Evolutionary conservation across 2,113 vertebrate genomes (phyloP), one percentile per base, ranked within the genome.

Genomic region (Pionites leucogaster): DNA sequence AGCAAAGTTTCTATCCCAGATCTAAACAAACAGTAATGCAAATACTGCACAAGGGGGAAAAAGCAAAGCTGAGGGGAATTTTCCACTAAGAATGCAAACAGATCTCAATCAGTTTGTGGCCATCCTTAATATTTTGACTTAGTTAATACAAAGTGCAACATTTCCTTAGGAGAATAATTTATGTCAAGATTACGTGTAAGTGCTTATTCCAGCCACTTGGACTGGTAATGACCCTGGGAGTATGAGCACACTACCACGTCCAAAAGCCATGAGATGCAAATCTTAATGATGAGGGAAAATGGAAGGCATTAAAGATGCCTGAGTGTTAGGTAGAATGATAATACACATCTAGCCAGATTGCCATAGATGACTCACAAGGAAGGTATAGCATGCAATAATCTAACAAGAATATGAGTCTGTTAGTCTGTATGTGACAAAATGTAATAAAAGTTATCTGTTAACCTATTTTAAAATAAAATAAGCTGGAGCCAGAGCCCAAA

Each of bases 181-280:
- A 68, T 42, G 29, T 53, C 57, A 55, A 33, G 37, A 20, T 81
- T 82, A 60, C 46, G 1, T 22, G 19, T 75, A 78, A 63, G 7
- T 84, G 39, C 12, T 90, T 52, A 62, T 76, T 82, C 35, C 52
- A 65, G 33, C 19, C 78, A 8, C 39, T 85, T 55, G 50, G 29
- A 84, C 33, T 71, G 9, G n/a, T 68, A 76, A 72, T 2, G 0
- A 59, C 0, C 0, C 31, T 68, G 35, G 33, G 64, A 75, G 4
- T 50, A 31, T 24, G 11, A 71, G 23, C 20, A n/a, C 20, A 18
- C 13, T 49, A 35, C 29, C 25, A 52, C 17, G 53, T 41, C 4
- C 44, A 68, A 75, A 75, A 76, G 9, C 33, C 11, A 1, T n/a
- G 33, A 76, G 44, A 79, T 13, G 10, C 10, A 82, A 60, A 85